Conservation (phyloP, 2,888 invertebrate species). For the Cylindroiulus punctatus region DNA sequence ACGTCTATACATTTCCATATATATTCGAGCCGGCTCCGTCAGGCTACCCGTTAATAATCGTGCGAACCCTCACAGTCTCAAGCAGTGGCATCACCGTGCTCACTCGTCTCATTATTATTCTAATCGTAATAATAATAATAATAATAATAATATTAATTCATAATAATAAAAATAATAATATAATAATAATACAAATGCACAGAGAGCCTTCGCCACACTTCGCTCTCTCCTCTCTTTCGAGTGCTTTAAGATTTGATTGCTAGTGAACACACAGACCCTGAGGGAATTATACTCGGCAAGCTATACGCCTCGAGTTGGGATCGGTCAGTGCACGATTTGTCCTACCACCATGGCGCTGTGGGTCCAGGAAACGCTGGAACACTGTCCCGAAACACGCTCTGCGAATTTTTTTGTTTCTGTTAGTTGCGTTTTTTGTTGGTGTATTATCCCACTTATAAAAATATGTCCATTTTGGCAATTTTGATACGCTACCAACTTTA, state of each 20-base stretch:
- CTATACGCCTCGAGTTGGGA: background rate
- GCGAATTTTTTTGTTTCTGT: too few relatives aligned
- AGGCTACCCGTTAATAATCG: constrained; percentile 49
- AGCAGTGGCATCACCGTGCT: constrained; percentile 49
- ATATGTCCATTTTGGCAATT: too few relatives aligned
- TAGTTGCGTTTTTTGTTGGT: too few relatives aligned
- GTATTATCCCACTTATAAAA: too few relatives aligned
- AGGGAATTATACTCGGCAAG: constrained; percentile 43
- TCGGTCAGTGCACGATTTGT: too few relatives aligned
- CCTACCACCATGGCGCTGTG: too few relatives aligned
- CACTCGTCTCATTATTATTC: constrained; percentile 3
- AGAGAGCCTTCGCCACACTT: background rate
- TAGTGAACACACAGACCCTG: constrained; percentile 44
- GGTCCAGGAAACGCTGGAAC: too few relatives aligned
- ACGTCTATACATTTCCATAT: constrained; percentile 32
- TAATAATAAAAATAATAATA: constrained; percentile 44
- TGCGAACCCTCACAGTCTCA: constrained; percentile 47
- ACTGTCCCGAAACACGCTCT: too few relatives aligned
- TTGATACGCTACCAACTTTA: too few relatives aligned
- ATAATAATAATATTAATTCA: background rate
- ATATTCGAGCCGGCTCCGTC: constrained; percentile 44
- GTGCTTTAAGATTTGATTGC: constrained; percentile 39
- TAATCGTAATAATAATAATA: background rate
- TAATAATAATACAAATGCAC: constrained; percentile 48
- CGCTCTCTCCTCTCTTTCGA: too few relatives aligned